Conservation (phyloP, 2,888 invertebrate genomes). For the Apodemia duryi region DNA sequence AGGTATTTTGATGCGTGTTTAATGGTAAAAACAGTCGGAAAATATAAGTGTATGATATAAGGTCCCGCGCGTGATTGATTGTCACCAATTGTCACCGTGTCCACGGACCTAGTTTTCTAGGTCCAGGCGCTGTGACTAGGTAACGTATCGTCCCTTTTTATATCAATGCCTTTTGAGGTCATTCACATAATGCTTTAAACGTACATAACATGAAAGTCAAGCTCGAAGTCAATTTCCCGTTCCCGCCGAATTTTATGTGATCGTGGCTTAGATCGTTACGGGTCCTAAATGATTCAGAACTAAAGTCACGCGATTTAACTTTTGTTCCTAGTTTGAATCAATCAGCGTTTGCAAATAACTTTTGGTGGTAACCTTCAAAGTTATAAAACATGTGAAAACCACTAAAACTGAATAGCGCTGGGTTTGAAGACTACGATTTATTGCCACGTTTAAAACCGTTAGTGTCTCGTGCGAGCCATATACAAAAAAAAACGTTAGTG, state of each 20-base stretch:
- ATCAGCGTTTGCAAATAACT: slow-evolving; percentile 11
- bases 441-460: background rate
- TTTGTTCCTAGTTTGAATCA: slow-evolving; percentile 9
- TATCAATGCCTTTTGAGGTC: background rate
- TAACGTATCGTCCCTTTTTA: background rate
- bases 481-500: background rate
- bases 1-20: too few species aligned
- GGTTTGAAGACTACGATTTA: slow-evolving; percentile 1
- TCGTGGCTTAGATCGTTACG: background rate
- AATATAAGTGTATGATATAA: too few species aligned
- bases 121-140: too few species aligned
- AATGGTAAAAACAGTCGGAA: too few species aligned
- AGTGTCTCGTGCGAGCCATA: background rate
- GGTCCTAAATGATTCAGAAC: background rate
- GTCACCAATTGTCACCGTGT: too few species aligned
- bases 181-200: background rate
- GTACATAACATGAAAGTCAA: background rate
- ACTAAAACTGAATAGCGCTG: background rate
- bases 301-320: slow-evolving; percentile 9
- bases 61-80: too few species aligned
- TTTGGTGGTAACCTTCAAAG: slow-evolving; percentile 12
- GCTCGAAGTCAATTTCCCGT: background rate
- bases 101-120: too few species aligned
- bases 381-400: slow-evolving; percentile 1
- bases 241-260: background rate